phyloP scores from a whole-genome alignment of 2,888 invertebrate species.

The Rhabditophanes sp. region DNA sequence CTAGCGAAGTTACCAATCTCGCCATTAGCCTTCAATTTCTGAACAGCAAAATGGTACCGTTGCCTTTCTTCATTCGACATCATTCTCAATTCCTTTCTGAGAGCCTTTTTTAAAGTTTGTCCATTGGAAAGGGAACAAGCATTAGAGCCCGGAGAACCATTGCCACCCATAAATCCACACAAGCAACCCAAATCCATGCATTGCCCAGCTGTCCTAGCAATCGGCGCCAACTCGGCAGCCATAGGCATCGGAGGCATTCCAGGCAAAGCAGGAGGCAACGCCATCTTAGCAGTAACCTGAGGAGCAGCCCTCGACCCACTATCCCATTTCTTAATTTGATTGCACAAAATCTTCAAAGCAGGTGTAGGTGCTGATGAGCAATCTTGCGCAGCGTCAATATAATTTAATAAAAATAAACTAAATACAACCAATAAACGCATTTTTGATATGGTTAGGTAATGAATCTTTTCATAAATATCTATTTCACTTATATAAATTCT shows the following conservation, averaged over 20 bases:
- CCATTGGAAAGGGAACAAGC: constrained; percentile 20
- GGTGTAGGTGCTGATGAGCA: constrained; percentile 29
- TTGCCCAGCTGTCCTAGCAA: constrained; percentile 28
- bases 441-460: too few relatives aligned
- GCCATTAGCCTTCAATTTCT: too few relatives aligned
- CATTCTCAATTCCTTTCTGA: constrained; percentile 18
- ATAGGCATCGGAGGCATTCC: constrained; percentile 11
- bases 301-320: constrained; percentile 28
- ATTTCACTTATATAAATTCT: too few relatives aligned
- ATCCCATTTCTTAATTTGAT: constrained; percentile 37
- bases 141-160: constrained; percentile 15
- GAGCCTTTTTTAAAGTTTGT: constrained; percentile 16
- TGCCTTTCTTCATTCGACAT: constrained; percentile 15
- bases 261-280: constrained; percentile 27
- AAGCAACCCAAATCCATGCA: constrained; percentile 40
- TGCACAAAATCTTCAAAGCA: constrained; percentile 28
- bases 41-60: constrained; percentile 6
- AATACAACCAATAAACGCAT: too few relatives aligned
- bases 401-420: too few relatives aligned
- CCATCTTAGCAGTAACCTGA: constrained; percentile 20
- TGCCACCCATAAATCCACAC: constrained; percentile 29
- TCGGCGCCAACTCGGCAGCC: constrained; percentile 32
- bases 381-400: too few relatives aligned
- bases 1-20: too few relatives aligned
- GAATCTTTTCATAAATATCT: too few relatives aligned